These are phyloP conservation scores for Zaprionus davidi DNA, from an alignment of 1,140 invertebrate species.

Conservation along the genomic window DNA sequence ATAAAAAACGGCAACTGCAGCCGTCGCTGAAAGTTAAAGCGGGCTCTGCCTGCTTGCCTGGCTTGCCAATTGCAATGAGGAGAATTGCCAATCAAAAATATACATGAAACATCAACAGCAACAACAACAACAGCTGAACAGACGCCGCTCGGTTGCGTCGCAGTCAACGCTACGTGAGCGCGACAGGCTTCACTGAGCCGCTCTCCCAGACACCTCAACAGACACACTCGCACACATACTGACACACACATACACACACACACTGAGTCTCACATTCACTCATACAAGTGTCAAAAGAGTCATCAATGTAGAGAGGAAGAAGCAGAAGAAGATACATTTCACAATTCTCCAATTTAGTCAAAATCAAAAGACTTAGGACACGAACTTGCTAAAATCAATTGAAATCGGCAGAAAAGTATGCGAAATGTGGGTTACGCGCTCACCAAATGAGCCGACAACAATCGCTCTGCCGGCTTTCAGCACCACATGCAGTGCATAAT, in stretches of 20 bases:
- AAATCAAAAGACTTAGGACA: conserved; percentile 52
- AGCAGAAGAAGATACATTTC: background rate
- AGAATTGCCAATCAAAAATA: conserved; percentile 66
- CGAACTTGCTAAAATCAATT: conserved; percentile 32
- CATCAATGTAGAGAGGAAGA: background rate
- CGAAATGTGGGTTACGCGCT: background rate
- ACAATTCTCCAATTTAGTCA: conserved; percentile 21
- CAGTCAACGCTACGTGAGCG: conserved; percentile 15
- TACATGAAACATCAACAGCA: conserved; percentile 32
- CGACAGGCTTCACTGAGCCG: conserved; percentile 54
- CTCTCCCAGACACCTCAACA: conserved; percentile 7
- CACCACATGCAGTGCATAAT: conserved; percentile 4
- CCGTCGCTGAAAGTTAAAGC: conserved; percentile 46
- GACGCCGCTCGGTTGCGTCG: conserved; percentile 14
- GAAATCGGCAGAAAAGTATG: background rate
- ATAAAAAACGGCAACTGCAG: conserved; percentile 3
- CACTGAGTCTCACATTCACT: too few species aligned
- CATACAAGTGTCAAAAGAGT: conserved; percentile 14
- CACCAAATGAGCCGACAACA: background rate
- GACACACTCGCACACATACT: background rate
- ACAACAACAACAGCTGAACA: conserved; percentile 3
- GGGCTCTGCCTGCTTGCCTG: conserved; percentile 11
- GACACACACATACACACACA: background rate
- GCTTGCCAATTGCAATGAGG: conserved; percentile 58
- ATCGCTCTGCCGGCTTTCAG: background rate